These are phyloP conservation scores for Microctonus aethiopoides DNA, from an alignment of 2,888 invertebrate genomes.

Conservation along the genomic window DNA sequence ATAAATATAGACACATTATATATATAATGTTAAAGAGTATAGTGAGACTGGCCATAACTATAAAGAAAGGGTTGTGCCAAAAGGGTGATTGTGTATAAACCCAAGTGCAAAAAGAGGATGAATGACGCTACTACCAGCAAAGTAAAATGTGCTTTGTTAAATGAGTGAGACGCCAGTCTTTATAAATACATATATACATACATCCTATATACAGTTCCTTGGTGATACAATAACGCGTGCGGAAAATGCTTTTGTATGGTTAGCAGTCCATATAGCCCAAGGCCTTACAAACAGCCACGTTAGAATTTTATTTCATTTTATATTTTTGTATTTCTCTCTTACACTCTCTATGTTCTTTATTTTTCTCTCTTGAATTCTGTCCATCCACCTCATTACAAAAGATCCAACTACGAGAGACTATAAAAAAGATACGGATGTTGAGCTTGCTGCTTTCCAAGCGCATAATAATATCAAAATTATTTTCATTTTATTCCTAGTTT, in stretches of 20 bases:
- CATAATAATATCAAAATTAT: background rate
- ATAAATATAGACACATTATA: no score
- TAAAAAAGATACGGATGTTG: background rate
- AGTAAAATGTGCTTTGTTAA: conserved; percentile 55
- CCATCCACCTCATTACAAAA: background rate
- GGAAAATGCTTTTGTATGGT: background rate
- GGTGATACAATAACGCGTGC: background rate
- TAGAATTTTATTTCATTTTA: background rate
- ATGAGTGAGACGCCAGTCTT: conserved; percentile 54
- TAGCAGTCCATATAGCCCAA: background rate
- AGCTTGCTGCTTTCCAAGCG: background rate
- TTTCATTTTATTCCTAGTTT: background rate
- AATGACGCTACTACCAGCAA: conserved; percentile 36
- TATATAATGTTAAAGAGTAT: no score
- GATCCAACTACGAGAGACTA: background rate
- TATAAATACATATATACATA: conserved; percentile 44
- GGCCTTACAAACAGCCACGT: background rate
- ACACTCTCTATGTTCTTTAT: background rate
- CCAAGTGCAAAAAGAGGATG: conserved; percentile 30
- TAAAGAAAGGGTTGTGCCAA: conserved; percentile 20
- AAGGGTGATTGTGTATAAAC: conserved; percentile 8
- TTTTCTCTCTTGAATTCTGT: background rate
- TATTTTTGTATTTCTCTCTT: no score
- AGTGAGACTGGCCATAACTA: background rate
- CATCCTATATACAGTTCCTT: no score